These are phyloP conservation scores for Aleiodes leptofemur DNA, from an alignment of 2,888 invertebrate genomes.

Conservation along the genomic window DNA sequence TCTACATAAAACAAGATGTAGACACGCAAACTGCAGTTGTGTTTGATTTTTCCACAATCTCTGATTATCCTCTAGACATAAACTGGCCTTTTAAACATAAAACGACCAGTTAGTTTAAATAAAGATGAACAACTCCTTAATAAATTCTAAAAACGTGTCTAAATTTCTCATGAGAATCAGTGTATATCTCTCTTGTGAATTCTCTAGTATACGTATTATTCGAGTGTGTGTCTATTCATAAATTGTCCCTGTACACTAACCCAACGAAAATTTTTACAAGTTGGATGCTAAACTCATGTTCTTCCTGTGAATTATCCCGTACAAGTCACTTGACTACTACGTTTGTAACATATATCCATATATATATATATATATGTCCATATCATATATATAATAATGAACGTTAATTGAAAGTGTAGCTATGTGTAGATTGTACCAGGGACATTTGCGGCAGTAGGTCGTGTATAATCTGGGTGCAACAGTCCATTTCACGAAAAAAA, in stretches of 20 bases:
- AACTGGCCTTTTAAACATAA: background rate
- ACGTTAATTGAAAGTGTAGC: conserved; percentile 49
- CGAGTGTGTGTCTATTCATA: background rate
- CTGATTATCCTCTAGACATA: background rate
- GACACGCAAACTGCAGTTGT: conserved; percentile 8
- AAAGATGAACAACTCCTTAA: conserved; percentile 7
- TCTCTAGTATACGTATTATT: background rate
- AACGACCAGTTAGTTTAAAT: background rate
- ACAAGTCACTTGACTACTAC: conserved; percentile 6
- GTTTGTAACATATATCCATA: conserved; percentile 1
- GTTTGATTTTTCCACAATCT: conserved; percentile 16
- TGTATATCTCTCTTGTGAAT: background rate
- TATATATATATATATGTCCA: conserved; percentile 1
- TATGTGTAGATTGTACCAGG: conserved; percentile 29
- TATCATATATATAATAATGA: conserved; percentile 45
- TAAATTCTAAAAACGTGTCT: conserved; percentile 29
- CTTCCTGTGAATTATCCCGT: conserved; percentile 20
- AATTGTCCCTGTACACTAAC: background rate
- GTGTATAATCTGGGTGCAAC: conserved; percentile 38
- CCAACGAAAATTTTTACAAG: background rate
- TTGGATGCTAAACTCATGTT: conserved; percentile 5
- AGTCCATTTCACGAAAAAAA: conserved; percentile 15
- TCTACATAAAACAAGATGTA: conserved; percentile 6
- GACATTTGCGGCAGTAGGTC: conserved; percentile 46
- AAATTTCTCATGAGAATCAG: background rate